phyloP scores from a whole-genome alignment of 2,888 invertebrate species.

The Labia minor region DNA sequence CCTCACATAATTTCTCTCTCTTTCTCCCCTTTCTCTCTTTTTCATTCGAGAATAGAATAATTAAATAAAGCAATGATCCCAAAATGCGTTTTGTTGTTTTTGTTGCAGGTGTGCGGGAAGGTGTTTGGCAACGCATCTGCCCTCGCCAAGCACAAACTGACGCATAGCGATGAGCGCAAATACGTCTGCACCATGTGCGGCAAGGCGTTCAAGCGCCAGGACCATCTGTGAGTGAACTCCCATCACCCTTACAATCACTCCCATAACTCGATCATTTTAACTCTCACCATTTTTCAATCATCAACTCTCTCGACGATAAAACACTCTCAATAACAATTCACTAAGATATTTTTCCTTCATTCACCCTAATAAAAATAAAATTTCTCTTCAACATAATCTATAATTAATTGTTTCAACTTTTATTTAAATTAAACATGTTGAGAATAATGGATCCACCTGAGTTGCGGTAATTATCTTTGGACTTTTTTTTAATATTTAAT shows the following conservation, averaged over 20 bases:
- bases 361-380: no score
- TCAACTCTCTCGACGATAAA: no score
- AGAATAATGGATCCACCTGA: no score
- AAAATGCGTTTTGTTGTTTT: slow-evolving; percentile 21
- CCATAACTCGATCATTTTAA: neutral
- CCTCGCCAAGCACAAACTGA: slow-evolving; percentile 90
- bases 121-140: slow-evolving; percentile 96
- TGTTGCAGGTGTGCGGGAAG: slow-evolving; percentile 80
- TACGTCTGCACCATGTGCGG: slow-evolving; percentile 92
- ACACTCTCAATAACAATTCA: no score
- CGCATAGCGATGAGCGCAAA: slow-evolving; percentile 95
- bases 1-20: neutral
- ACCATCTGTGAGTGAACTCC: slow-evolving; percentile 79
- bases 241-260: slow-evolving; percentile 21
- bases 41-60: neutral
- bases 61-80: no score
- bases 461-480: no score
- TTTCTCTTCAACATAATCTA: no score
- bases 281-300: no score
- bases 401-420: no score
- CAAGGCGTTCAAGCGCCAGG: slow-evolving; percentile 96
- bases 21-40: neutral
- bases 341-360: no score
- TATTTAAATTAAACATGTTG: no score
- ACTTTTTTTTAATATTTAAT: no score